These are phyloP conservation scores for Hylyphantes graminicola DNA, from an alignment of 1,140 invertebrate genomes.

Conservation along the genomic window DNA sequence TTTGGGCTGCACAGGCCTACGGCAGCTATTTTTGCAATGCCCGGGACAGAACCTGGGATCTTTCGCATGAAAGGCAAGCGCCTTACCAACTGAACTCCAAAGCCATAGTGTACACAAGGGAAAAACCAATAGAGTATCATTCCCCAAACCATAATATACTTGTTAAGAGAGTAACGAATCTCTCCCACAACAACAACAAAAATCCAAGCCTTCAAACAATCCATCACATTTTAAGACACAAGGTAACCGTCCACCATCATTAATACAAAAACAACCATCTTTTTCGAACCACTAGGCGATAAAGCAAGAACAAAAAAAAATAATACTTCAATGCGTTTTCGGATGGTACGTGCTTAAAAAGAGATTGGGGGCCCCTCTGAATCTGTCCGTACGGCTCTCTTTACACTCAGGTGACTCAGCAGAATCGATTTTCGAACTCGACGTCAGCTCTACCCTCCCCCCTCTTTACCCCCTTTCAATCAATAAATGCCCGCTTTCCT, in stretches of 20 bases:
- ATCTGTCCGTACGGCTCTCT: conserved; percentile 48
- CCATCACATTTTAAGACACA: conserved; percentile 32
- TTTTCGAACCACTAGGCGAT: no score
- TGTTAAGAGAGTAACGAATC: no score
- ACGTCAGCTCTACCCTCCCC: conserved; percentile 22
- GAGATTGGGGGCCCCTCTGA: conserved; percentile 49
- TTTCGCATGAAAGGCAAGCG: no score
- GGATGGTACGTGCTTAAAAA: conserved; percentile 58
- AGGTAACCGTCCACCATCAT: conserved; percentile 12
- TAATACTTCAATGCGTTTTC: conserved; percentile 43
- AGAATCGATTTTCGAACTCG: conserved; percentile 54
- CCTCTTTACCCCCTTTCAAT: conserved; percentile 22
- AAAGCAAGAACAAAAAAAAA: no score
- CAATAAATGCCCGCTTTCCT: conserved; percentile 55
- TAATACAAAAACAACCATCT: conserved; percentile 30
- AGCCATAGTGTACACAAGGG: no score
- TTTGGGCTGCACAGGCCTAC: no score
- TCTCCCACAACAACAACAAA: neutral
- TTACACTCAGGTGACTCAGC: conserved; percentile 55
- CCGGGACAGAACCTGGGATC: no score
- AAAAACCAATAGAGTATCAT: no score
- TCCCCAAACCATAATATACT: no score
- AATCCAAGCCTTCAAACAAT: conserved; percentile 12
- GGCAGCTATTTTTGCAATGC: no score
- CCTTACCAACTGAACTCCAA: no score